Conservation (phyloP, 1,140 invertebrate genomes). For the Apis cerana region DNA sequence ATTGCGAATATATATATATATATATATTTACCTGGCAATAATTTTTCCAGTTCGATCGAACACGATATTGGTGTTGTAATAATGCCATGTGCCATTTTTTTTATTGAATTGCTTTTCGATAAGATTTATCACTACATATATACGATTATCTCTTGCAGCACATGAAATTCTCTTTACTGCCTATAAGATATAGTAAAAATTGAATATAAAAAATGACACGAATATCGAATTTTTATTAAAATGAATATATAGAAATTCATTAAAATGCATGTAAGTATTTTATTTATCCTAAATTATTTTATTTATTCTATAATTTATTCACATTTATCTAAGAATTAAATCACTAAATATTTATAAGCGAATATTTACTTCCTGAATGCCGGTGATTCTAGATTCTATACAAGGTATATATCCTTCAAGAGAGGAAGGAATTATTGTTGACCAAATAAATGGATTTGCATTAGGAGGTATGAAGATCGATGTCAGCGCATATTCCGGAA, state of each 20-base stretch:
- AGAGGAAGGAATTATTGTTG: slow-evolving; percentile 65
- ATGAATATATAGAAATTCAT: too few relatives aligned
- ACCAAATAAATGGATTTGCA: slow-evolving; percentile 47
- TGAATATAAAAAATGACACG: background rate
- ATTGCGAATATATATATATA: too few relatives aligned
- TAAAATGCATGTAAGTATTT: too few relatives aligned
- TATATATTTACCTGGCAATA: slow-evolving; percentile 76
- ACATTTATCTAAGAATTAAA: too few relatives aligned
- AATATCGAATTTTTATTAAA: too few relatives aligned
- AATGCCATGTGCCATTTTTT: slow-evolving; percentile 73
- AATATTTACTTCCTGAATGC: slow-evolving; percentile 48
- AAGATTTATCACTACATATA: slow-evolving; percentile 88
- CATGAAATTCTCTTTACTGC: slow-evolving; percentile 81
- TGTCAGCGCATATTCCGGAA: slow-evolving; percentile 88
- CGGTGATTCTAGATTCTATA: slow-evolving; percentile 4
- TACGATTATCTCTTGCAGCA: slow-evolving; percentile 79
- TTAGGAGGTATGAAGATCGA: slow-evolving; percentile 39
- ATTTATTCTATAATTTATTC: too few relatives aligned
- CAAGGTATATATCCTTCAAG: slow-evolving; percentile 66
- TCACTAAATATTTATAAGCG: background rate
- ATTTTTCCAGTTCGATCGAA: slow-evolving; percentile 85
- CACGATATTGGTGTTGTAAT: slow-evolving; percentile 90
- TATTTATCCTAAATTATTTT: too few relatives aligned
- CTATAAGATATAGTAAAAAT: slow-evolving; percentile 56
- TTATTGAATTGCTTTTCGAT: slow-evolving; percentile 82